Evolutionary conservation across 2,797 vertebrate species (phyloP).

Genomic region (Megalops cyprinoides): DNA sequence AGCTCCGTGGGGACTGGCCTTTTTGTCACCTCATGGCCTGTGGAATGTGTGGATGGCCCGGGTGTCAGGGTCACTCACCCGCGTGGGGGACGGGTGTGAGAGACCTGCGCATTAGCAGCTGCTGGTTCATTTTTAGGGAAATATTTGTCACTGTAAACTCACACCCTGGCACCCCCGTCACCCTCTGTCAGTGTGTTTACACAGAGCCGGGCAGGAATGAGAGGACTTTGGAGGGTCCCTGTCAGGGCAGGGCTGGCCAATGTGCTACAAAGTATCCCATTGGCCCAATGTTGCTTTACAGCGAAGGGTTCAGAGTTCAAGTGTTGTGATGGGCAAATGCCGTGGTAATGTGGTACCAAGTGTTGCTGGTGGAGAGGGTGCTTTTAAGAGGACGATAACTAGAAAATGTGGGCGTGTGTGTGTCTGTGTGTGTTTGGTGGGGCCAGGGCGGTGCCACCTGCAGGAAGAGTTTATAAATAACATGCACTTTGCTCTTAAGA

Average conservation of each 20-base stretch:
- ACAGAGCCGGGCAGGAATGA: neutral
- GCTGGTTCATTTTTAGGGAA: neutral
- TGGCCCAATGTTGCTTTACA: neutral
- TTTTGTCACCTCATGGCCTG: neutral
- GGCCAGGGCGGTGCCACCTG: neutral
- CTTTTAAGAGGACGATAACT: neutral
- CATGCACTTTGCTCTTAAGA: neutral
- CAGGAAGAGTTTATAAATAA: conserved; percentile 21
- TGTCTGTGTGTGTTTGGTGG: neutral
- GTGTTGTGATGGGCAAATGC: neutral
- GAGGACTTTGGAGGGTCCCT: neutral
- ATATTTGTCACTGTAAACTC: neutral
- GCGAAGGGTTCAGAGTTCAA: neutral
- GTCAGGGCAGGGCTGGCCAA: neutral
- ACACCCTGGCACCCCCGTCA: neutral
- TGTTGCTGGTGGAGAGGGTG: neutral
- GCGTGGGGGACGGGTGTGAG: too few species aligned
- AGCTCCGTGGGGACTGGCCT: neutral
- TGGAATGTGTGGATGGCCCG: neutral
- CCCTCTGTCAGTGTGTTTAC: conserved; percentile 14
- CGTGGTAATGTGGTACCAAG: neutral
- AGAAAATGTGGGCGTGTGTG: neutral
- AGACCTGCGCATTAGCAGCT: neutral
- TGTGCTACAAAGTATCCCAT: neutral
- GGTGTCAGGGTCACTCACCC: neutral